Evolutionary conservation across 2,113 vertebrate genomes (phyloP), one percentile per base, ranked within the genome.

Genomic region (Tachycineta bicolor): DNA sequence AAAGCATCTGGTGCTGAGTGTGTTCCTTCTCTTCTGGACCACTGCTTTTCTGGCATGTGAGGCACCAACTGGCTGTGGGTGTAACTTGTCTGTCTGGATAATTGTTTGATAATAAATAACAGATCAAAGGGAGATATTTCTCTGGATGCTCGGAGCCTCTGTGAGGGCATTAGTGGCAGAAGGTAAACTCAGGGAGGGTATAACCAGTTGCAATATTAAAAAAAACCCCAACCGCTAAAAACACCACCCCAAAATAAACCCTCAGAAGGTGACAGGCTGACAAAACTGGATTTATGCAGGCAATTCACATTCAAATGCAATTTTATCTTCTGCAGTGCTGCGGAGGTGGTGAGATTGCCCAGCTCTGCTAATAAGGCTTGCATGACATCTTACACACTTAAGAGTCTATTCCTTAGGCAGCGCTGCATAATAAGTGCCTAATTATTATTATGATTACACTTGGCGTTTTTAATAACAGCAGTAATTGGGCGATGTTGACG

Each of bases 391-490:
- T 91, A 90, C 85, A 90, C 68, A 90, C 71, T 76, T 56, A 25
- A 23, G 79, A 88, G 59, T 34, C 83, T 96, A 63, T 71, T 96
- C 92, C 94, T 97, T 60, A 95, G 93, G 96, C 93, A 96, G 90
- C 5, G 0, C 95, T 83, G 82, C 82, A 88, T 96, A 96, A 90
- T 95, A 92, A 89, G 65, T 53, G 70, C 21, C 85, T 97, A 96
- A 97, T 96, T 96, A 96, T 96, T 95, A 96, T 93, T 96, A 95
- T 95, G 96, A 96, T 96, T 96, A 97, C 94, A 93, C 80, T 95
- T 81, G 93, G 90, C 90, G 56, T 96, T 96, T 96, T 97, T 97
- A 96, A 96, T 97, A 96, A 91, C 95, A 93, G 92, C 85, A 75
- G 87, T 96, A 96, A 96, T 93, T 94, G 96, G 79, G 90, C 71